A percentile compares a stretch with the other conserved stretches of the same genome.
These are phyloP conservation scores for Anaspis maculata DNA, from an alignment of 2,888 invertebrate genomes.

Conservation along the genomic window DNA sequence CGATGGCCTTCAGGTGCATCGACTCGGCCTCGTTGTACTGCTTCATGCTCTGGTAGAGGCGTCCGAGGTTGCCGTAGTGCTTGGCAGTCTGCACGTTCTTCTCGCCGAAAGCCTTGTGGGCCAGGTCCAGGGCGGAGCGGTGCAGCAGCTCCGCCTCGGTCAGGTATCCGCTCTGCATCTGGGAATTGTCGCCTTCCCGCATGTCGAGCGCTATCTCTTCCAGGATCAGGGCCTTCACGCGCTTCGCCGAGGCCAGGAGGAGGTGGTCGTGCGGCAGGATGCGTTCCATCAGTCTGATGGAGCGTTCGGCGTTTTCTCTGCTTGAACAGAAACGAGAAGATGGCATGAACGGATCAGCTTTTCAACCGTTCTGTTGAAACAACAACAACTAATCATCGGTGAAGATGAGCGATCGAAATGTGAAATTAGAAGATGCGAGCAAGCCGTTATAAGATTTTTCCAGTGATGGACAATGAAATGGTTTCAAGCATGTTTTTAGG, in stretches of 20 bases:
- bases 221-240: conserved; percentile 84
- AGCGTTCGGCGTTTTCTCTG: conserved; percentile 73
- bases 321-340: too few species aligned
- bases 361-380: too few species aligned
- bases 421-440: too few species aligned
- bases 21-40: conserved; percentile 77
- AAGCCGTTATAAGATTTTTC: too few species aligned
- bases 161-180: conserved; percentile 47
- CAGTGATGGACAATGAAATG: too few species aligned
- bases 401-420: too few species aligned
- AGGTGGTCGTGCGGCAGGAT: conserved; percentile 76
- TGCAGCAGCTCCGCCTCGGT: conserved; percentile 78
- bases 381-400: too few species aligned
- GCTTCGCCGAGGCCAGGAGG: conserved; percentile 78
- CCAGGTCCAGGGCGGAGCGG: conserved; percentile 69
- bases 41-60: conserved; percentile 90
- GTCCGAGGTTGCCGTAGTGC: conserved; percentile 90
- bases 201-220: conserved; percentile 91
- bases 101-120: conserved; percentile 81
- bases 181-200: conserved; percentile 31
- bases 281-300: conserved; percentile 72
- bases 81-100: conserved; percentile 92
- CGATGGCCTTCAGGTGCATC: conserved; percentile 90
- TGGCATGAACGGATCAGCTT: conserved; percentile 1
- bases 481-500: too few species aligned